Evolutionary conservation across 1,140 invertebrate genomes (phyloP).

Genomic region (Lucilia sericata): DNA sequence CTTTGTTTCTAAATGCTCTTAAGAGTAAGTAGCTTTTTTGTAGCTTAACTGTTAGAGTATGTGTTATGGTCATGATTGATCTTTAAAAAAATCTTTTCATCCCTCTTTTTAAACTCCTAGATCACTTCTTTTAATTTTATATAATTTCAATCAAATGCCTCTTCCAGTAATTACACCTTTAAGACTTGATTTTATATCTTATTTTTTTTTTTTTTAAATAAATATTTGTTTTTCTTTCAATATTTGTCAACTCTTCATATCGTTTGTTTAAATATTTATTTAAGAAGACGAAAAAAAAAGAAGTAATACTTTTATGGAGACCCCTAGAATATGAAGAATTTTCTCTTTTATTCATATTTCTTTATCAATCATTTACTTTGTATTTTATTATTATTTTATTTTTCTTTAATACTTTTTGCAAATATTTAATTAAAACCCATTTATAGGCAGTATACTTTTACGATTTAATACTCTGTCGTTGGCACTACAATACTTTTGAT

Average conservation of each 20-base stretch:
- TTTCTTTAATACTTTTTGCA: background rate
- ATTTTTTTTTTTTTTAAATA: background rate
- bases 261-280: background rate
- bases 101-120: no score
- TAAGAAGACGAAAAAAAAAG: background rate
- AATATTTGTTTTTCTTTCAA: background rate
- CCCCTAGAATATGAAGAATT: no score
- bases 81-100: no score
- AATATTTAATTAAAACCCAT: background rate
- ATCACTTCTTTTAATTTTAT: no score
- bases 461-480: background rate
- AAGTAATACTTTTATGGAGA: background rate
- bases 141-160: no score
- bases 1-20: no score
- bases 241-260: conserved; percentile 11
- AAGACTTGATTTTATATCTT: no score
- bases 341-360: background rate
- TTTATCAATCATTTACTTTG: background rate
- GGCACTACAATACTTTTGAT: background rate
- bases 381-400: background rate
- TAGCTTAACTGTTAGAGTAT: no score
- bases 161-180: background rate
- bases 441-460: background rate
- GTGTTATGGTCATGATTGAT: no score
- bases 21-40: no score